These are phyloP conservation scores for Miniopterus natalensis DNA, from an alignment of 2,113 vertebrate genomes.

Conservation along the genomic window DNA sequence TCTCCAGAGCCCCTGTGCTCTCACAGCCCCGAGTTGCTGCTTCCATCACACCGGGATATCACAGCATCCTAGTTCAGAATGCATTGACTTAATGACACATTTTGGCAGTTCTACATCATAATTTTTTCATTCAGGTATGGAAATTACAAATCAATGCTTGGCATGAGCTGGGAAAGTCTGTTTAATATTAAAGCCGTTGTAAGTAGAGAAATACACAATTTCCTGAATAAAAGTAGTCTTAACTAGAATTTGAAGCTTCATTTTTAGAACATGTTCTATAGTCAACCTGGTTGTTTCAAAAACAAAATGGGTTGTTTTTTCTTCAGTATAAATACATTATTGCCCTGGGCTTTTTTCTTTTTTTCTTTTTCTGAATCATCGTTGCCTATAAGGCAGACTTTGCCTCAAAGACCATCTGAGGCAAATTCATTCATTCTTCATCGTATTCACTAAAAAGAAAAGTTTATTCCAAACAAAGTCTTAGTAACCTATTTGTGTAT, in stretches of 20 bases:
- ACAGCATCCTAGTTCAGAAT: conserved; percentile 51
- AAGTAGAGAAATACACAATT: conserved; percentile 32
- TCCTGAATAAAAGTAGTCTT: neutral
- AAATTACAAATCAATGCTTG: conserved; percentile 47
- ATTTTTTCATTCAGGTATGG: conserved; percentile 14
- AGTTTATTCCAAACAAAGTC: neutral
- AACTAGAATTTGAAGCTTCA: conserved; percentile 3
- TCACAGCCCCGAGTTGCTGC: no score
- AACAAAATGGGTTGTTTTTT: neutral
- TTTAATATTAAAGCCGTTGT: conserved; percentile 54
- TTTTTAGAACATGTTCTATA: neutral
- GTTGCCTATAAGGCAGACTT: conserved; percentile 39
- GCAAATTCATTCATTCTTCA: conserved; percentile 7
- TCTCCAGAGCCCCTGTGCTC: neutral
- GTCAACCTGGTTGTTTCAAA: neutral
- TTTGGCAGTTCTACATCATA: conserved; percentile 38
- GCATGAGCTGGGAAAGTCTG: neutral
- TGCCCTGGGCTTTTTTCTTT: neutral
- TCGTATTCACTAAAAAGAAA: neutral
- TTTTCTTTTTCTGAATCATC: neutral
- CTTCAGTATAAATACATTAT: neutral
- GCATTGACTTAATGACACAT: conserved; percentile 50
- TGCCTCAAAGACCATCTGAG: neutral
- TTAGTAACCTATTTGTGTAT: neutral
- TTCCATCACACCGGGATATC: conserved; percentile 9